Conservation (phyloP, 2,888 invertebrate genomes). For the Scaptomyza tumidula region DNA sequence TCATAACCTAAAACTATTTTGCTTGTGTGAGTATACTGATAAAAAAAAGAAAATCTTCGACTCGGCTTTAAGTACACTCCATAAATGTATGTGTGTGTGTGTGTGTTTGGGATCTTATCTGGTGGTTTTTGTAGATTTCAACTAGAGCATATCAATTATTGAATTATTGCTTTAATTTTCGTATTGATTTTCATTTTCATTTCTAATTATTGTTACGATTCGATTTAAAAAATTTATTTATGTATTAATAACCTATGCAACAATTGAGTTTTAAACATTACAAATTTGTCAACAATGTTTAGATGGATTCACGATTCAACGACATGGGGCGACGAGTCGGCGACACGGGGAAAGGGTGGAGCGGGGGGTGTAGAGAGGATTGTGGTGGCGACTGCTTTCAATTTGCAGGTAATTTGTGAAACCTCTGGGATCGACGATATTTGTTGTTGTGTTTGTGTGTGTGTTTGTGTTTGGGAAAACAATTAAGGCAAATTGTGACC, state of each 20-base stretch:
- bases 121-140: constrained; percentile 65
- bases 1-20: background rate
- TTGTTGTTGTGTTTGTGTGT: constrained; percentile 34
- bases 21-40: constrained; percentile 2
- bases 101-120: constrained; percentile 24
- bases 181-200: constrained; percentile 30
- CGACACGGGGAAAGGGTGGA: too few species aligned
- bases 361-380: background rate
- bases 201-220: constrained; percentile 78
- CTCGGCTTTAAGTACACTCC: constrained; percentile 47
- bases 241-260: constrained; percentile 63
- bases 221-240: constrained; percentile 69
- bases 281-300: constrained; percentile 73
- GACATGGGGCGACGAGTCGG: constrained; percentile 3
- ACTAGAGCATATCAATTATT: constrained; percentile 73
- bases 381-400: constrained; percentile 34
- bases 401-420: constrained; percentile 81
- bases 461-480: constrained; percentile 45
- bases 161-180: constrained; percentile 79
- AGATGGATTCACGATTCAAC: constrained; percentile 9
- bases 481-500: constrained; percentile 65
- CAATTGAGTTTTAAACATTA: constrained; percentile 65
- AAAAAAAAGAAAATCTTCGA: constrained; percentile 22
- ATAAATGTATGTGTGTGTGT: constrained; percentile 15
- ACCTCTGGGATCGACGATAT: constrained; percentile 71